Evolutionary conservation across 2,797 vertebrate species (phyloP).

Genomic region (Oophaga sylvatica): DNA sequence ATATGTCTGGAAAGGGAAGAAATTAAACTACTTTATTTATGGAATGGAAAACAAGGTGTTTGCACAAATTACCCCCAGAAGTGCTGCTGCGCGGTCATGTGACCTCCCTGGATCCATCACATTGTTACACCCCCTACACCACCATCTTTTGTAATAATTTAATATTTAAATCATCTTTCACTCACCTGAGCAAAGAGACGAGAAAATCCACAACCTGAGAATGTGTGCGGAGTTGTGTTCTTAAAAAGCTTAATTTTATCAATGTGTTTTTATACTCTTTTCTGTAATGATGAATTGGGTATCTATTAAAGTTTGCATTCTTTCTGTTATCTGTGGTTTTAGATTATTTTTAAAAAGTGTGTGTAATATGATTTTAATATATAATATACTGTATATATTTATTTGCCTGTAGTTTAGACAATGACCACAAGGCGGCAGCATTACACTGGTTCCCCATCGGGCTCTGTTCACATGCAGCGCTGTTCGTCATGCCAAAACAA

Average conservation of each 20-base stretch:
- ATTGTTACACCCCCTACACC: not conserved
- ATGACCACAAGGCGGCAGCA: conserved; percentile 30
- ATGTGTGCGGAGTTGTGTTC: not conserved
- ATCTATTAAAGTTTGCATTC: not conserved
- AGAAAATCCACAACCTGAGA: not conserved
- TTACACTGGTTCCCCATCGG: not conserved
- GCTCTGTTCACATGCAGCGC: no score
- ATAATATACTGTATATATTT: not conserved
- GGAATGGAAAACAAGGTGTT: conserved; percentile 78
- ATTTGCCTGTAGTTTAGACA: not conserved
- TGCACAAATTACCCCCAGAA: conserved; percentile 77
- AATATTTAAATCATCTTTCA: not conserved
- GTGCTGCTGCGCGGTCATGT: conserved; percentile 73
- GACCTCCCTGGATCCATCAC: not conserved
- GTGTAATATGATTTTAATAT: no score
- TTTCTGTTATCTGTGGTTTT: not conserved
- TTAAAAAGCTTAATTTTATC: not conserved
- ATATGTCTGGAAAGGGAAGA: conserved; percentile 77
- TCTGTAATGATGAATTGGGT: not conserved
- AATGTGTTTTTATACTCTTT: not conserved
- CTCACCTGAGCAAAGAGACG: not conserved
- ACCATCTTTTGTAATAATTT: not conserved
- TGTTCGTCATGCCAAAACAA: no score
- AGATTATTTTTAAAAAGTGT: no score
- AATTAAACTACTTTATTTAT: conserved; percentile 76